Evolutionary conservation across 2,113 vertebrate species (phyloP).

Genomic region (Mustela lutreola): DNA sequence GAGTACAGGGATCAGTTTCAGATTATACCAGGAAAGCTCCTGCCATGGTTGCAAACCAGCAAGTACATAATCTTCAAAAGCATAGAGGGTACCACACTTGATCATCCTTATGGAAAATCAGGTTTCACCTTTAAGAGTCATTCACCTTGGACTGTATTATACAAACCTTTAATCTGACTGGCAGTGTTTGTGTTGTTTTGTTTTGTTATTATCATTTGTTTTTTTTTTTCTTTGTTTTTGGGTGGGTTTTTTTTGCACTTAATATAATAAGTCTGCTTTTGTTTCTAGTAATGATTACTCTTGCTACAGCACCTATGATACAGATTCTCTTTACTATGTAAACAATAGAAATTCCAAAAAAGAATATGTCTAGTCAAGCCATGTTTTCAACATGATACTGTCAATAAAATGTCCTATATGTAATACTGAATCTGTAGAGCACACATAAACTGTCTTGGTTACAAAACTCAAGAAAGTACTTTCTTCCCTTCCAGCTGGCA

Average conservation of each 20-base stretch:
- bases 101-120: not conserved
- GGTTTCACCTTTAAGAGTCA: not conserved
- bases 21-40: not conserved
- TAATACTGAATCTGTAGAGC: slow-evolving; percentile 29
- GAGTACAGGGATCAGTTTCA: not conserved
- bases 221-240: too few species aligned
- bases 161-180: not conserved
- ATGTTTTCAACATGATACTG: not conserved
- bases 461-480: slow-evolving; percentile 57
- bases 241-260: not conserved
- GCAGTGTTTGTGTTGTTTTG: not conserved
- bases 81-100: not conserved
- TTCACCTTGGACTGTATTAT: not conserved
- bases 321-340: not conserved
- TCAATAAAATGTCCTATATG: not conserved
- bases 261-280: not conserved
- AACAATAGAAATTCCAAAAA: slow-evolving; percentile 23
- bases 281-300: not conserved
- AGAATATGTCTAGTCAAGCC: not conserved
- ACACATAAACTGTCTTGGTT: slow-evolving; percentile 32
- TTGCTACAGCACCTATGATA: not conserved
- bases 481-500: slow-evolving; percentile 48
- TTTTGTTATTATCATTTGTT: too few species aligned
- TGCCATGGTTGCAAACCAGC: not conserved
- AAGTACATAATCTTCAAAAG: not conserved